phyloP scores from a whole-genome alignment of 2,113 vertebrate species.

The Bufo bufo region DNA sequence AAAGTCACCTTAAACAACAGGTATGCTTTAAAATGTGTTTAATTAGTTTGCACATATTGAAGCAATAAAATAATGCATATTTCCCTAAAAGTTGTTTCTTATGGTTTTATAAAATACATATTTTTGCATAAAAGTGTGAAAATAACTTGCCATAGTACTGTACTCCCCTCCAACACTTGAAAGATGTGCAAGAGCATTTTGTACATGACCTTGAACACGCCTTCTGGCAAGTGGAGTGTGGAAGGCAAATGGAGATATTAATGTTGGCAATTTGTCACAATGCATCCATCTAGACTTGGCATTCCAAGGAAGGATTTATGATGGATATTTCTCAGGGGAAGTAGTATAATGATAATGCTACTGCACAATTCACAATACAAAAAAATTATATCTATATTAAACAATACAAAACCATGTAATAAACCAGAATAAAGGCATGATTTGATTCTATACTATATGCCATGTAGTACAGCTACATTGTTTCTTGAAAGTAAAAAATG shows the following conservation, averaged over 20 bases:
- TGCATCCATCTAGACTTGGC: conserved; percentile 52
- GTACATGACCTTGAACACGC: conserved; percentile 50
- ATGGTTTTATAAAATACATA: neutral
- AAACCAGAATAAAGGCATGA: too few relatives aligned
- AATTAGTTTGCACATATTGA: neutral
- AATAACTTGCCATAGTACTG: neutral
- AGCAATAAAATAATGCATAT: neutral
- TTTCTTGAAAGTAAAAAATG: too few relatives aligned
- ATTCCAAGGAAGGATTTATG: conserved; percentile 58
- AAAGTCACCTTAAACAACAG: too few relatives aligned
- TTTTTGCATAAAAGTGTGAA: neutral
- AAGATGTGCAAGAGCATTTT: neutral
- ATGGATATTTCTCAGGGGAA: conserved; percentile 29
- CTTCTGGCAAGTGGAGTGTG: conserved; percentile 54
- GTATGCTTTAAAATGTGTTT: too few relatives aligned
- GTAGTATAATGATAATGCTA: neutral
- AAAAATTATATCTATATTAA: neutral
- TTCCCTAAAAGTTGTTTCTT: neutral
- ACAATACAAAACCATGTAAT: too few relatives aligned
- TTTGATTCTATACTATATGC: too few relatives aligned
- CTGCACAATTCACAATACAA: neutral
- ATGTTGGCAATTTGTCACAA: conserved; percentile 61
- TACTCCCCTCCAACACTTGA: neutral
- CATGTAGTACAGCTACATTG: too few relatives aligned
- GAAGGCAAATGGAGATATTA: conserved; percentile 55